These are phyloP conservation scores for Agrochola macilenta DNA, from an alignment of 2,888 invertebrate species.

Conservation along the genomic window DNA sequence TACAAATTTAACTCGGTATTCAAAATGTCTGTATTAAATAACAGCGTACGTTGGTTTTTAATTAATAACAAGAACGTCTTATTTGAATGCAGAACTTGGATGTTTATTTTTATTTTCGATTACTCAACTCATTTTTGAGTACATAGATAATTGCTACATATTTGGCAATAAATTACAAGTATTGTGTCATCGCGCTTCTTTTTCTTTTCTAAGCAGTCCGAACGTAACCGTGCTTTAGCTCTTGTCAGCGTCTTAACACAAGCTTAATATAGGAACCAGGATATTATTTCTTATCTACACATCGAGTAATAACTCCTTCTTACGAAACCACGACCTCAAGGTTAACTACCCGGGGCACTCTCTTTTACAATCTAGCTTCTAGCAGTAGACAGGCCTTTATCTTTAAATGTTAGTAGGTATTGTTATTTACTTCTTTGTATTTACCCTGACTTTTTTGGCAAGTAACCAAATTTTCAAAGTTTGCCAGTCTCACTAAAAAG, in stretches of 20 bases:
- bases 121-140: too few relatives aligned
- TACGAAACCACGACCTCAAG: background rate
- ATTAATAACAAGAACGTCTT: too few relatives aligned
- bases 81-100: too few relatives aligned
- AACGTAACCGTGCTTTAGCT: too few relatives aligned
- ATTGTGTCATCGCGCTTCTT: too few relatives aligned
- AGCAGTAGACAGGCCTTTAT: background rate
- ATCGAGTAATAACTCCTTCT: conserved; percentile 6
- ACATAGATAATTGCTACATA: too few relatives aligned
- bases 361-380: conserved; percentile 13
- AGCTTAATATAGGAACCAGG: background rate
- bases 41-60: too few relatives aligned
- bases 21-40: too few relatives aligned
- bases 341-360: conserved; percentile 18
- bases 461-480: background rate
- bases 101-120: too few relatives aligned
- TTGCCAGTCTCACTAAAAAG: background rate
- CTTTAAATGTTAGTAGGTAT: background rate
- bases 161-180: too few relatives aligned
- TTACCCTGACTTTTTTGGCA: background rate
- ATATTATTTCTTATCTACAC: conserved; percentile 1
- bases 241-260: background rate
- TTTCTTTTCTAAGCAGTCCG: too few relatives aligned
- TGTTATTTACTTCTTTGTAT: conserved; percentile 4
- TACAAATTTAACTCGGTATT: too few relatives aligned